Evolutionary conservation across 2,797 vertebrate genomes (phyloP).

Genomic region (Pteronotus mesoamericanus): DNA sequence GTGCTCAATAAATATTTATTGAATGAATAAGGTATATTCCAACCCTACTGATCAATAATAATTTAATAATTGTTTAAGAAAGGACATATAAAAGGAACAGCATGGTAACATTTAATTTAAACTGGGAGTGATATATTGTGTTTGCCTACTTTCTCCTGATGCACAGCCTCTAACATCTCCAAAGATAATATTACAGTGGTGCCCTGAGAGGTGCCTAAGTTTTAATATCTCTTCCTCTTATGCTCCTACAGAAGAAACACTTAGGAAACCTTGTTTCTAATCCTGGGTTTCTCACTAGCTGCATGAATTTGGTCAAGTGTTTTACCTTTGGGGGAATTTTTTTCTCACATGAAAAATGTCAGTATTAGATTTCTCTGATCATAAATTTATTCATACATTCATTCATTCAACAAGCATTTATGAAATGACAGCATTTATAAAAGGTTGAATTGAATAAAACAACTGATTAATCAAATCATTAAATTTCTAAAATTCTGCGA

Average conservation of each 20-base stretch:
- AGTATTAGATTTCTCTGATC: not conserved
- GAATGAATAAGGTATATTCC: not conserved
- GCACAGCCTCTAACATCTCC: not conserved
- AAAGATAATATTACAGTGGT: not conserved
- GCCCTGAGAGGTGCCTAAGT: not conserved
- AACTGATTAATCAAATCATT: constrained; percentile 31
- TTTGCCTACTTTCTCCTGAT: not conserved
- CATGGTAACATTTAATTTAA: not conserved
- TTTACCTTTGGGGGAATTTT: not conserved
- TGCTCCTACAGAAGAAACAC: not conserved
- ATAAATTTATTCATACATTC: not conserved
- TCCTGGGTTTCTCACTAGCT: not conserved
- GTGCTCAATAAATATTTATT: not conserved
- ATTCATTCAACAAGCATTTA: constrained; percentile 26
- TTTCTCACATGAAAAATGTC: not conserved
- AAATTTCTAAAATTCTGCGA: constrained; percentile 29
- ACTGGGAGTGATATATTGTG: not conserved
- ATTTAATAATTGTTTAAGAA: not conserved
- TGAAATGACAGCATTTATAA: constrained; percentile 17
- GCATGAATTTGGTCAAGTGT: not conserved
- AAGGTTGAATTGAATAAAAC: not conserved
- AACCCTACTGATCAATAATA: not conserved
- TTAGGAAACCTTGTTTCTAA: not conserved
- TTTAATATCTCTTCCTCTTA: not conserved
- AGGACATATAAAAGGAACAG: not conserved